Conservation (phyloP, 2,888 invertebrate species). For the Lithophane leautieri region DNA sequence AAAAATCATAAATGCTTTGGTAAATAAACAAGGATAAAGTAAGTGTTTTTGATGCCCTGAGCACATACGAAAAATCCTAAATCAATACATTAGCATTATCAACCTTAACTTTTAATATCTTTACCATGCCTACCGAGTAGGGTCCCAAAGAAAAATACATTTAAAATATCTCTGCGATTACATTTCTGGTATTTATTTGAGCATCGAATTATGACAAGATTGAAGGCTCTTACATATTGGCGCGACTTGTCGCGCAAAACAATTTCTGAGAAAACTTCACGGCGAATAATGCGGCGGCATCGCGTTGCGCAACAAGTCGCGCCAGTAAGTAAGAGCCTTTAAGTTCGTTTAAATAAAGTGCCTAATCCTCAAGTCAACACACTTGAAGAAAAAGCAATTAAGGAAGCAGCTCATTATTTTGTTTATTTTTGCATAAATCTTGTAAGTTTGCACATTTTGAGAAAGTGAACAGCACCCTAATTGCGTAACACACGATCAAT, state of each 20-base stretch:
- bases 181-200: slow-evolving; percentile 17
- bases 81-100: background rate
- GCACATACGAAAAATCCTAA: background rate
- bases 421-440: background rate
- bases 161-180: slow-evolving; percentile 10
- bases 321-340: too few species aligned
- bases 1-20: background rate
- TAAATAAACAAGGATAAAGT: background rate
- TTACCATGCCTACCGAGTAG: background rate
- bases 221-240: too few species aligned
- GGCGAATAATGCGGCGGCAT: too few species aligned
- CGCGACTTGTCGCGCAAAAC: too few species aligned
- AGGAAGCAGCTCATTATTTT: too few species aligned
- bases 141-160: slow-evolving; percentile 1
- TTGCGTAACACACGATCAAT: too few species aligned
- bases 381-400: too few species aligned
- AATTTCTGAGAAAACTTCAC: too few species aligned
- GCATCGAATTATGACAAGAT: slow-evolving; percentile 11
- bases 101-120: background rate
- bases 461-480: background rate
- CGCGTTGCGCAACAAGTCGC: too few species aligned
- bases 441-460: background rate
- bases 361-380: too few species aligned
- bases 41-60: background rate
- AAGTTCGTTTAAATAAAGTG: too few species aligned